Evolutionary conservation across 1,140 invertebrate genomes (phyloP).

Genomic region (Pseudachorutes palmiensis): DNA sequence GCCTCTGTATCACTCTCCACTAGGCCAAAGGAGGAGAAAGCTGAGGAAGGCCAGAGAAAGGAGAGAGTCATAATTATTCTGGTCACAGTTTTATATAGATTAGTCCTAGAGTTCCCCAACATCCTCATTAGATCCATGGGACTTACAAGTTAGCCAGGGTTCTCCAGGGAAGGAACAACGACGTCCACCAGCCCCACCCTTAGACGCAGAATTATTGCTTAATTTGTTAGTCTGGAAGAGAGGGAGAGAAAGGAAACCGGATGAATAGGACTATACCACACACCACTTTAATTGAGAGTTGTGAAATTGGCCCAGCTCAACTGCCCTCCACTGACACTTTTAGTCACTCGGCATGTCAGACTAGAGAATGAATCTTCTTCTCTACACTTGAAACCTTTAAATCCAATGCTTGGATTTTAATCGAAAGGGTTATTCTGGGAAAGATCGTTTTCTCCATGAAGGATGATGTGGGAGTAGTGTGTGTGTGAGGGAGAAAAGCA

Average conservation of each 20-base stretch:
- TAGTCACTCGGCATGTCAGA: too few species aligned
- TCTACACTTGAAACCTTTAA: too few species aligned
- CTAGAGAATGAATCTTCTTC: too few species aligned
- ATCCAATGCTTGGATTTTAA: too few species aligned
- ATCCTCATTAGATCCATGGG: background rate
- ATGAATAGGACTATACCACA: background rate
- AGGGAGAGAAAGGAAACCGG: background rate
- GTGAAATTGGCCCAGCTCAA: too few species aligned
- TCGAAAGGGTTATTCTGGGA: too few species aligned
- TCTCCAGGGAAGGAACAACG: background rate
- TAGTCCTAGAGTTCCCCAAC: background rate
- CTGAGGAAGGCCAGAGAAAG: background rate
- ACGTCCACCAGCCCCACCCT: background rate
- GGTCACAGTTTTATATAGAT: conserved; percentile 33
- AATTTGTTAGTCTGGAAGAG: background rate
- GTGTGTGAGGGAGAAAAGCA: background rate
- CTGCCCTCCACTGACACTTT: too few species aligned
- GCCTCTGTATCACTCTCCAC: too few species aligned
- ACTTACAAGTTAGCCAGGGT: conserved; percentile 4
- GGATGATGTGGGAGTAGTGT: background rate
- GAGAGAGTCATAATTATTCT: conserved; percentile 32
- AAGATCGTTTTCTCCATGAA: too few species aligned
- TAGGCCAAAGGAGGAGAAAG: too few species aligned
- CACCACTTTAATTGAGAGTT: conserved; percentile 2
- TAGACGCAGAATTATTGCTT: background rate